These are phyloP conservation scores for Rotaria macrura DNA, from an alignment of 2,888 invertebrate genomes.

Conservation along the genomic window DNA sequence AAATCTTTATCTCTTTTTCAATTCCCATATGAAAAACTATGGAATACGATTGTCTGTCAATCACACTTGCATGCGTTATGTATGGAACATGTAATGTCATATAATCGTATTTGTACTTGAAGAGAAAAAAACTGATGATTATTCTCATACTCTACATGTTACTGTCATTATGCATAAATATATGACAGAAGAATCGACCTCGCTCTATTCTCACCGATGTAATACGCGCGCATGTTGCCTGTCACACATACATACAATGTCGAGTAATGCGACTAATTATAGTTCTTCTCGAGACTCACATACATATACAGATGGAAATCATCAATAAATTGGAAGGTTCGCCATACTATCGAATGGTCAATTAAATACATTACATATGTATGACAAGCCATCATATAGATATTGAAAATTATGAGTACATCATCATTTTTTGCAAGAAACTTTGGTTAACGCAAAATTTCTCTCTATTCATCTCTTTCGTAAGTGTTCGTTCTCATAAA, in stretches of 20 bases:
- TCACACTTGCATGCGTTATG: neutral
- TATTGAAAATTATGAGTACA: neutral
- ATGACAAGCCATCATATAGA: neutral
- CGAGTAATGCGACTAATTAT: constrained; percentile 3
- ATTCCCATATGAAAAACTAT: neutral
- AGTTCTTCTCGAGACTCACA: neutral
- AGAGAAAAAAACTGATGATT: neutral
- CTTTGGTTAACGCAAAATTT: no score
- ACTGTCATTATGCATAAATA: neutral
- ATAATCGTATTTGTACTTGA: constrained; percentile 3
- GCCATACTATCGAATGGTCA: neutral
- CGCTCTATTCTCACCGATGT: neutral
- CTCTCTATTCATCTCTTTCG: no score
- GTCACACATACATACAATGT: neutral
- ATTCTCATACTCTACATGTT: neutral
- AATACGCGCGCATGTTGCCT: neutral
- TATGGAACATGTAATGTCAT: neutral
- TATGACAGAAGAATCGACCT: neutral
- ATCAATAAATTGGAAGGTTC: neutral
- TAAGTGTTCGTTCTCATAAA: no score
- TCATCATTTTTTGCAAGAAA: no score
- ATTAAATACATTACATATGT: neutral
- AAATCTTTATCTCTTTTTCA: neutral
- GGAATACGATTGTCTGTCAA: neutral
- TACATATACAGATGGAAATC: neutral